Evolutionary conservation across 1,140 invertebrate genomes (phyloP).

Genomic region (Pseudoatta argentina): DNA sequence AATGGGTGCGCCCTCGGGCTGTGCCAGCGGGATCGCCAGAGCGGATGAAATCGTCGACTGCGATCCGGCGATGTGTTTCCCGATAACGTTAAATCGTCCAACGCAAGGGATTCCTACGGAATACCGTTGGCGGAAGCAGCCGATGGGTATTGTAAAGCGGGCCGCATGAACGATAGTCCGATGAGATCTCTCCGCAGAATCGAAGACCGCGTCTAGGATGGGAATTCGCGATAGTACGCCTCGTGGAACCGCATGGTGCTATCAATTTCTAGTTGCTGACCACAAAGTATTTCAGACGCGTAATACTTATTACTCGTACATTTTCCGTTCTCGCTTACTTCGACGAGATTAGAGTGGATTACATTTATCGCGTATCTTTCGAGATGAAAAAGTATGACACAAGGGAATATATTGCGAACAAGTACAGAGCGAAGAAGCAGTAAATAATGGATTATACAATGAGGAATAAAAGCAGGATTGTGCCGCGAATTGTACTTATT

Average conservation of each 20-base stretch:
- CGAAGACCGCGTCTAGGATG: slow-evolving; percentile 45
- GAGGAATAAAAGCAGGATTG: slow-evolving; percentile 17
- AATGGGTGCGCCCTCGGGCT: slow-evolving; percentile 50
- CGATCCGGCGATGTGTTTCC: slow-evolving; percentile 61
- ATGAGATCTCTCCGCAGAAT: slow-evolving; percentile 47
- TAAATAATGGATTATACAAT: slow-evolving; percentile 37
- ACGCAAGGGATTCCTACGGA: slow-evolving; percentile 55
- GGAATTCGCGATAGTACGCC: slow-evolving; percentile 43
- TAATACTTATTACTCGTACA: slow-evolving; percentile 48
- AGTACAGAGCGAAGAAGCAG: background rate
- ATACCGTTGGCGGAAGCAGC: slow-evolving; percentile 51
- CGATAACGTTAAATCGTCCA: slow-evolving; percentile 62
- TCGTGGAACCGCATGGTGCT: slow-evolving; percentile 26
- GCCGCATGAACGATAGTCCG: slow-evolving; percentile 58
- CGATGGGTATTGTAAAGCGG: slow-evolving; percentile 59
- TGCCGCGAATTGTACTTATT: background rate
- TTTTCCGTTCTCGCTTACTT: slow-evolving; percentile 20
- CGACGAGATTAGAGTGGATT: slow-evolving; percentile 26
- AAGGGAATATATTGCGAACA: background rate
- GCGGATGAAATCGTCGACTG: slow-evolving; percentile 62
- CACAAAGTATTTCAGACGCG: slow-evolving; percentile 52
- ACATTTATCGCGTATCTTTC: slow-evolving; percentile 12
- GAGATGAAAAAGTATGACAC: background rate
- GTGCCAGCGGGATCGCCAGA: slow-evolving; percentile 60
- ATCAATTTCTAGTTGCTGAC: slow-evolving; percentile 53